Evolutionary conservation across 2,797 vertebrate genomes (phyloP).

Genomic region (Micromesistius poutassou): DNA sequence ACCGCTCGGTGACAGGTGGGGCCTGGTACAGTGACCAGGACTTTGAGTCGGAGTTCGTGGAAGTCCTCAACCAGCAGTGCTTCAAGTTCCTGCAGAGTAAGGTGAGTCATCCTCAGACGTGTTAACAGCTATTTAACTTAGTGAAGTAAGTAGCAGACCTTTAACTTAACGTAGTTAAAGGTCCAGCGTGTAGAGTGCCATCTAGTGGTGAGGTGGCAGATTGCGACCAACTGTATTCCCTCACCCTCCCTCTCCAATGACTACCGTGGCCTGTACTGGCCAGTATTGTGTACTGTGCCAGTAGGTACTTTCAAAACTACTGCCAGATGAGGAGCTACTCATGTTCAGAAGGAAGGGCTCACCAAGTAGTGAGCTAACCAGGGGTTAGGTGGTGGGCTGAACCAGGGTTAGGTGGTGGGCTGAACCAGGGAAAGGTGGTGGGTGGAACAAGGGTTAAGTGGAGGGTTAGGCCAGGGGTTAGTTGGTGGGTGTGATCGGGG

Average conservation of each 20-base stretch:
- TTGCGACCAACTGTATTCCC: no score
- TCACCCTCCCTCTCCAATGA: no score
- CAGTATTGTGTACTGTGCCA: no score
- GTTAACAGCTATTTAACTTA: background rate
- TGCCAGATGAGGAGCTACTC: no score
- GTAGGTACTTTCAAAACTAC: no score
- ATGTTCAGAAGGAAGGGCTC: no score
- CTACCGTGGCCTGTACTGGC: no score
- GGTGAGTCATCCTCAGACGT: constrained; percentile 64
- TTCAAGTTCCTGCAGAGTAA: constrained; percentile 96
- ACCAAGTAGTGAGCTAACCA: no score
- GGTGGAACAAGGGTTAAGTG: background rate
- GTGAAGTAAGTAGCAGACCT: background rate
- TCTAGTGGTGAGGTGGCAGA: no score
- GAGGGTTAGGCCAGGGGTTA: background rate
- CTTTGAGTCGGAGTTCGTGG: constrained; percentile 97
- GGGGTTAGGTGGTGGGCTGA: background rate
- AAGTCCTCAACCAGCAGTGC: constrained; percentile 96
- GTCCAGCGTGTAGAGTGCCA: no score
- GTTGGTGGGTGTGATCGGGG: background rate
- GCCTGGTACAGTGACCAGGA: constrained; percentile 99
- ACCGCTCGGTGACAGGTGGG: constrained; percentile 92
- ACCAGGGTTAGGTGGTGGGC: background rate
- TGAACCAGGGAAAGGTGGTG: background rate
- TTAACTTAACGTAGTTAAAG: background rate